Percentiles rank a stretch among this genome's conserved stretches.
phyloP scores from a whole-genome alignment of 2,113 vertebrate species.

The Numida meleagris region DNA sequence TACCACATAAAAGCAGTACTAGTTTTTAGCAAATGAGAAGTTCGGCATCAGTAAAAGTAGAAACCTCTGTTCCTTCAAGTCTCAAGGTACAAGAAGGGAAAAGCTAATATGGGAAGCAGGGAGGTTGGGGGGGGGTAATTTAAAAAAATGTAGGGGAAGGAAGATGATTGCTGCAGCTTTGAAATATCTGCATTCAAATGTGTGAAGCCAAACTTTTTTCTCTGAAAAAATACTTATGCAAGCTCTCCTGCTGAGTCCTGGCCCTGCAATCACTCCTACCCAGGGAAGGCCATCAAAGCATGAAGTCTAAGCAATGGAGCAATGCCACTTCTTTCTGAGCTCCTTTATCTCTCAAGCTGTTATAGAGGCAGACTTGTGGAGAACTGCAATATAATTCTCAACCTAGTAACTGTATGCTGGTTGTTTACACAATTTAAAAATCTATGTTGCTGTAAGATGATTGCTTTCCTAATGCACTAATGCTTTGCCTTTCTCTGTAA shows the following conservation, averaged over 20 bases:
- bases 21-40: background rate
- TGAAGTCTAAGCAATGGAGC: background rate
- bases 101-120: background rate
- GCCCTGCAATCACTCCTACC: background rate
- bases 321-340: background rate
- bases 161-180: background rate
- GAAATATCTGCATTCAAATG: background rate
- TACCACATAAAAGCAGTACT: background rate
- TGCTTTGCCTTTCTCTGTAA: background rate
- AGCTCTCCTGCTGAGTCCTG: background rate
- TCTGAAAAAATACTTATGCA: background rate
- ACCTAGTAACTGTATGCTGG: background rate
- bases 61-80: background rate
- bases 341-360: background rate
- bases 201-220: background rate
- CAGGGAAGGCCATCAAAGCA: background rate
- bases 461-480: constrained; percentile 13
- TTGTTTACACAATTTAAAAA: background rate
- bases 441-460: background rate
- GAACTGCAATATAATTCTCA: background rate
- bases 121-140: background rate
- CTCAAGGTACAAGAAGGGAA: background rate
- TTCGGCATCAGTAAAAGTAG: background rate
- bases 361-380: background rate
- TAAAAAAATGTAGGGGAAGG: background rate